Conservation (phyloP, 2,113 vertebrate genomes). For the Oxyura jamaicensis region DNA sequence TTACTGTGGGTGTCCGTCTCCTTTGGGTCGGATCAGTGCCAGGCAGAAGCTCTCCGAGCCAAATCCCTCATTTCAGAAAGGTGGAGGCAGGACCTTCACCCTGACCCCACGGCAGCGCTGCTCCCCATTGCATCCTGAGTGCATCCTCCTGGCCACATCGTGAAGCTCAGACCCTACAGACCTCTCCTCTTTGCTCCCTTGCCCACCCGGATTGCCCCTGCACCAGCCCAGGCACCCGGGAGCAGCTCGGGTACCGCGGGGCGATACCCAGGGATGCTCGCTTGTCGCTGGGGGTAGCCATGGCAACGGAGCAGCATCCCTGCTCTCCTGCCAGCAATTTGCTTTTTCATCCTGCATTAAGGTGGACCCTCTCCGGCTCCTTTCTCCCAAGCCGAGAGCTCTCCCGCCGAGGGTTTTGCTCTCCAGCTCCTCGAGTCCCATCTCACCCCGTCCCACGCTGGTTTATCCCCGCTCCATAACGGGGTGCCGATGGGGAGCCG, state of each 20-base stretch:
- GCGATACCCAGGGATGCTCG: slow-evolving; percentile 50
- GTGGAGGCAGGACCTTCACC: neutral
- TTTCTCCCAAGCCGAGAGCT: neutral
- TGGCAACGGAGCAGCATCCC: slow-evolving; percentile 76
- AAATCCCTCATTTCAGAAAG: neutral
- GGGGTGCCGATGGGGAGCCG: neutral
- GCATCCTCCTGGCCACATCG: neutral
- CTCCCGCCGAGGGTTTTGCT: neutral
- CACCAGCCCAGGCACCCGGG: slow-evolving; percentile 59
- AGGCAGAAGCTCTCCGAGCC: neutral
- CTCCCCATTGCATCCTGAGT: neutral
- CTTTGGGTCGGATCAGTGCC: neutral
- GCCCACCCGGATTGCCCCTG: slow-evolving; percentile 18
- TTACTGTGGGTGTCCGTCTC: no score
- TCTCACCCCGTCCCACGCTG: neutral
- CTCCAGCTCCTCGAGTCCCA: neutral
- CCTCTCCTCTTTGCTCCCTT: no score
- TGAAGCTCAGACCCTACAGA: neutral
- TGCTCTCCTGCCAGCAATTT: slow-evolving; percentile 61
- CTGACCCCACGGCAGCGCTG: rapidly evolving
- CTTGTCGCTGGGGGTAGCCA: slow-evolving; percentile 71
- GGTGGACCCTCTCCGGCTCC: slow-evolving; percentile 30
- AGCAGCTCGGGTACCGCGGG: slow-evolving; percentile 66
- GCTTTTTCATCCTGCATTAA: slow-evolving; percentile 57
- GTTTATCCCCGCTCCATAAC: neutral